Conservation (phyloP, 2,113 vertebrate genomes). For the Neotragus pygmaeus region DNA sequence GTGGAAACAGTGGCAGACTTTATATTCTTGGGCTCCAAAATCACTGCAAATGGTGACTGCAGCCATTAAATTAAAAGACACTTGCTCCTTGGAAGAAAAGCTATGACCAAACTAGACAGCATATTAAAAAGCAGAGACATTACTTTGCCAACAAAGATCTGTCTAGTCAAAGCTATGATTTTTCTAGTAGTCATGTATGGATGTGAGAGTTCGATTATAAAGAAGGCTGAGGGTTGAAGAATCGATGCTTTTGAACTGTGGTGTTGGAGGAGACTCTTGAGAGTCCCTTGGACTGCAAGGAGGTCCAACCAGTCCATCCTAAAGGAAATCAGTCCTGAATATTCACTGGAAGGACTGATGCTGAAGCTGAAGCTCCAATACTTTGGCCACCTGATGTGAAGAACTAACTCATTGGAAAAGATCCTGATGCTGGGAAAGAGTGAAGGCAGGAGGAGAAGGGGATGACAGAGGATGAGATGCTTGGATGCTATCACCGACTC, state of each 20-base stretch:
- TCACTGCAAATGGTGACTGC: not conserved
- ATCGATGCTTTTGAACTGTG: not conserved
- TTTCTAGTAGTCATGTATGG: not conserved
- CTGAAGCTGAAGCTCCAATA: not conserved
- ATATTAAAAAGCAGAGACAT: not conserved
- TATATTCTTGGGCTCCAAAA: not conserved
- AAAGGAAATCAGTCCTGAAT: not conserved
- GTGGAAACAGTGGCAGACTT: not conserved
- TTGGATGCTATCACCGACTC: rapidly evolving
- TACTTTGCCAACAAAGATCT: not conserved
- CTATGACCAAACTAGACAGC: not conserved
- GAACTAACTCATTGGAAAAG: not conserved
- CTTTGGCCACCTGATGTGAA: not conserved
- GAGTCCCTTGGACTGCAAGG: not conserved
- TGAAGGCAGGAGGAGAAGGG: not conserved
- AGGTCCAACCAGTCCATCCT: not conserved
- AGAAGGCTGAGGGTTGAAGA: not conserved
- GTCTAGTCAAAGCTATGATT: not conserved
- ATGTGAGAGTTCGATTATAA: not conserved
- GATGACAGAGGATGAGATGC: not conserved
- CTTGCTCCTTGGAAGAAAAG: not conserved
- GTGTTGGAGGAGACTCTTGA: not conserved
- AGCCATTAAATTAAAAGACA: not conserved
- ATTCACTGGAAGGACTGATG: not conserved
- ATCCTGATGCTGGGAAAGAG: not conserved